phyloP scores from a whole-genome alignment of 2,113 vertebrate genomes.

The Desmodus rotundus region DNA sequence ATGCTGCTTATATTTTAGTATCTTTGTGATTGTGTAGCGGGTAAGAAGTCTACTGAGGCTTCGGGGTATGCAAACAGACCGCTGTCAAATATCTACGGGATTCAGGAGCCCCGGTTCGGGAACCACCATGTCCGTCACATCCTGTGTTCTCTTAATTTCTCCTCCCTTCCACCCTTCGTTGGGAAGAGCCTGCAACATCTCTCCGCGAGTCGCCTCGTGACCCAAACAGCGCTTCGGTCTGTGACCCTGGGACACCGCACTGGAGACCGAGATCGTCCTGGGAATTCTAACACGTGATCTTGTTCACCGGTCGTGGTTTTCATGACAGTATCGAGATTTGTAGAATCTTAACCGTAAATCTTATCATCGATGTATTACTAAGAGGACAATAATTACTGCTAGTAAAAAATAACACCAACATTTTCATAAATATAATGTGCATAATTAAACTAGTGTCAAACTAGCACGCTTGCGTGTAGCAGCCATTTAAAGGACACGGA shows the following conservation, averaged over 20 bases:
- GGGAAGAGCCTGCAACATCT: neutral
- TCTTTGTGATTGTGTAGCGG: neutral
- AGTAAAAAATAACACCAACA: neutral
- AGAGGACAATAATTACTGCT: neutral
- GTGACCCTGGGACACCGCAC: neutral
- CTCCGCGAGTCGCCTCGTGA: neutral
- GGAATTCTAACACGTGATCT: neutral
- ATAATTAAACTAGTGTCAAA: neutral
- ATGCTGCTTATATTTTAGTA: neutral
- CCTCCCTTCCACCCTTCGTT: neutral
- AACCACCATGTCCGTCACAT: neutral
- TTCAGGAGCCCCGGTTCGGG: neutral
- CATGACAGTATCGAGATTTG: neutral
- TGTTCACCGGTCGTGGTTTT: neutral
- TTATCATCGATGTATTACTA: neutral
- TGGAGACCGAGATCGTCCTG: neutral
- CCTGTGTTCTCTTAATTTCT: neutral
- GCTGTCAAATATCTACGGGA: neutral
- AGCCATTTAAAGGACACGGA: neutral
- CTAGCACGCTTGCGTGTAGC: neutral
- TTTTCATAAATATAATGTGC: neutral
- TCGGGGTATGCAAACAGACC: neutral
- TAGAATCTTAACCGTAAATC: neutral
- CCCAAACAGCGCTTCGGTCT: neutral
- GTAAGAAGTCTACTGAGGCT: neutral